phyloP scores from a whole-genome alignment of 2,888 invertebrate genomes.

The Oeneis ivallda region DNA sequence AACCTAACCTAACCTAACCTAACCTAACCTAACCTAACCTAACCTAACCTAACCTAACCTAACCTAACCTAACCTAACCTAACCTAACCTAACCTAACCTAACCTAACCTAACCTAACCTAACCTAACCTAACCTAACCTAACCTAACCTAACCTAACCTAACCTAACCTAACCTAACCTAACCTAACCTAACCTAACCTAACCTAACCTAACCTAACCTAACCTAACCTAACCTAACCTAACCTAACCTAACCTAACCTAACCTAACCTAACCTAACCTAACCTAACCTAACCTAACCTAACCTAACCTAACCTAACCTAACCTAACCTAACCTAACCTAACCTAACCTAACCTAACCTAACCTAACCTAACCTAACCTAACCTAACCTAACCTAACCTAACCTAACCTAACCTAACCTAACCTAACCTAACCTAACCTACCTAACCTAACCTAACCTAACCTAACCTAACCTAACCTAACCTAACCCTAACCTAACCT shows the following conservation, averaged over 20 bases:
- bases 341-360: conserved; percentile 27
- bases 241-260: conserved; percentile 34
- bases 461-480: too few relatives aligned
- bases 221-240: conserved; percentile 32
- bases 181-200: conserved; percentile 32
- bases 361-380: conserved; percentile 30
- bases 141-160: conserved; percentile 34
- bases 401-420: too few relatives aligned
- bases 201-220: conserved; percentile 33
- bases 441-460: too few relatives aligned
- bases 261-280: conserved; percentile 34
- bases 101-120: conserved; percentile 28
- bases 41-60: conserved; percentile 15
- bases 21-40: conserved; percentile 13
- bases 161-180: conserved; percentile 34
- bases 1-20: conserved; percentile 11
- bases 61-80: conserved; percentile 15
- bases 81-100: conserved; percentile 20
- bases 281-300: conserved; percentile 33
- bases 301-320: conserved; percentile 27
- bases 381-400: conserved; percentile 22
- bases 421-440: too few relatives aligned
- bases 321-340: conserved; percentile 24
- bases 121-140: conserved; percentile 33
- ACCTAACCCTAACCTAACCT: too few relatives aligned